These are phyloP conservation scores for Oscheius sp. DNA, from an alignment of 2,888 invertebrate species.

Conservation along the genomic window DNA sequence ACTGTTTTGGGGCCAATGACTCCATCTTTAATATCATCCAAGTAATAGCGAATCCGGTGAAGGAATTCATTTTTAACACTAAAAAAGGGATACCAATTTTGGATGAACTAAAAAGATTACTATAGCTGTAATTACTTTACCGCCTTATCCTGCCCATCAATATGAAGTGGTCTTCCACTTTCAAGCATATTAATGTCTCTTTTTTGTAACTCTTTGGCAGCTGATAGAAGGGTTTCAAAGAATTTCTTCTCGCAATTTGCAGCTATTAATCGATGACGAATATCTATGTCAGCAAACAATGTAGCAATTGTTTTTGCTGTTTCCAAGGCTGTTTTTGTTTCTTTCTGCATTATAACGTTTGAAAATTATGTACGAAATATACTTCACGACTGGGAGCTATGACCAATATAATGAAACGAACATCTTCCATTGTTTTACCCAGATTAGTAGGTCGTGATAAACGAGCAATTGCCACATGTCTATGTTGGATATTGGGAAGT, in stretches of 20 bases:
- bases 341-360: neutral
- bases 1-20: slow-evolving; percentile 46
- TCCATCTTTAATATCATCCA: slow-evolving; percentile 73
- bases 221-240: slow-evolving; percentile 69
- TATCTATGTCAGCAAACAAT: slow-evolving; percentile 74
- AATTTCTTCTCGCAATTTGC: slow-evolving; percentile 75
- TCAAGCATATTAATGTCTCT: slow-evolving; percentile 43
- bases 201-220: slow-evolving; percentile 69
- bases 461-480: slow-evolving; percentile 5
- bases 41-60: slow-evolving; percentile 72
- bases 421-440: slow-evolving; percentile 11
- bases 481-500: neutral
- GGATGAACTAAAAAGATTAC: slow-evolving; percentile 61
- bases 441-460: neutral
- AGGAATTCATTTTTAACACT: slow-evolving; percentile 72
- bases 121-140: neutral
- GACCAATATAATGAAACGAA: neutral
- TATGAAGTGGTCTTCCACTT: neutral
- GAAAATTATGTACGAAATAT: neutral
- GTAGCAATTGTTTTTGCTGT: slow-evolving; percentile 70
- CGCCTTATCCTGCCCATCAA: neutral
- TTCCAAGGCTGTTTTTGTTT: slow-evolving; percentile 9
- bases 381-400: slow-evolving; percentile 7
- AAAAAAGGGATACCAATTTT: slow-evolving; percentile 70
- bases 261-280: slow-evolving; percentile 74